Evolutionary conservation across 2,797 vertebrate genomes (phyloP).

Genomic region (Eutrigla gurnardus): DNA sequence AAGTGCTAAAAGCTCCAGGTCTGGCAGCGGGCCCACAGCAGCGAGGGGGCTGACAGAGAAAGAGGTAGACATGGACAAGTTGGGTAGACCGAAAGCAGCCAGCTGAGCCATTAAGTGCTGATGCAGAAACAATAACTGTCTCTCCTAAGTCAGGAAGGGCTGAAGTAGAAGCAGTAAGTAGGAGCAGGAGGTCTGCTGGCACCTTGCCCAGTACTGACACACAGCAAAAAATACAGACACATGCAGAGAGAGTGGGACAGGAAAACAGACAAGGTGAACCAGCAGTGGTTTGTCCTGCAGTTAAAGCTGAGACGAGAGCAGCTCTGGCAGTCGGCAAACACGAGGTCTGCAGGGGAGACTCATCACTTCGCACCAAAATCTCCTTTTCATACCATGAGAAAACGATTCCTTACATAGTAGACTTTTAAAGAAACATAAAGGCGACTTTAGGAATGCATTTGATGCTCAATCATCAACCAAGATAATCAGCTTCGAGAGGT

Average conservation of each 20-base stretch:
- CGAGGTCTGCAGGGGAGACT: slow-evolving; percentile 7
- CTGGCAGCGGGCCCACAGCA: slow-evolving; percentile 63
- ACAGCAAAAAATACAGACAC: slow-evolving; percentile 66
- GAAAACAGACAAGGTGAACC: slow-evolving; percentile 67
- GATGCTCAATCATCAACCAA: neutral
- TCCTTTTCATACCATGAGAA: neutral
- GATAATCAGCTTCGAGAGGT: neutral
- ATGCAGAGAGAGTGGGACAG: slow-evolving; percentile 62
- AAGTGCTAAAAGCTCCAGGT: slow-evolving; percentile 52
- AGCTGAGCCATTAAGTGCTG: slow-evolving; percentile 80
- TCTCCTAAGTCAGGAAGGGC: slow-evolving; percentile 74
- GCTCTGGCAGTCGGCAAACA: slow-evolving; percentile 33
- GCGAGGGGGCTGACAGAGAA: slow-evolving; percentile 69
- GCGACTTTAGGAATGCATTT: neutral
- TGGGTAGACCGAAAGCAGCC: slow-evolving; percentile 75
- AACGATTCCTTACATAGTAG: neutral
- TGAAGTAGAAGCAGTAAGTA: slow-evolving; percentile 77
- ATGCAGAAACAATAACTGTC: slow-evolving; percentile 83
- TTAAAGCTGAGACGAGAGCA: slow-evolving; percentile 41
- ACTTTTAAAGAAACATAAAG: neutral
- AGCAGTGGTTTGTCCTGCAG: slow-evolving; percentile 56
- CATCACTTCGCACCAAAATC: slow-evolving; percentile 1
- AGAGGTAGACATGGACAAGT: slow-evolving; percentile 72
- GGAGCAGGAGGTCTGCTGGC: slow-evolving; percentile 77
- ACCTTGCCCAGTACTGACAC: slow-evolving; percentile 68